Evolutionary conservation across 1,140 invertebrate genomes (phyloP).

Genomic region (Sitophilus oryzae): DNA sequence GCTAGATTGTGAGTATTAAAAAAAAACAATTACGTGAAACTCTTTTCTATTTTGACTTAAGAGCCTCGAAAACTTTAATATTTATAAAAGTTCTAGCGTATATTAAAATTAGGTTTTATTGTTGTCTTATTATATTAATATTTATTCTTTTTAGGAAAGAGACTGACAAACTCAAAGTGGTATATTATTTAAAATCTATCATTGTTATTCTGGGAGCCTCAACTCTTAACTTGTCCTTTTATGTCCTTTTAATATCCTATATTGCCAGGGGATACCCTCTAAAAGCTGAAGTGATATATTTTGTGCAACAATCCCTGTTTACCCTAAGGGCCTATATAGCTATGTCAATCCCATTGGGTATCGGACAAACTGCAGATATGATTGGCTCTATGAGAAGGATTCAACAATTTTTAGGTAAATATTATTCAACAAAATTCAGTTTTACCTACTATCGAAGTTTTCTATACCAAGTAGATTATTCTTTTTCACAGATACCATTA

Average conservation of each 20-base stretch:
- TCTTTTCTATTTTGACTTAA: not conserved
- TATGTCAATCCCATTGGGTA: slow-evolving; percentile 64
- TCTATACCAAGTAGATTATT: no score
- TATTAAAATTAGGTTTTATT: not conserved
- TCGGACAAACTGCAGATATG: slow-evolving; percentile 50
- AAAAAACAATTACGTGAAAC: no score
- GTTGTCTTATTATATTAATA: not conserved
- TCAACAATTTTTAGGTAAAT: not conserved
- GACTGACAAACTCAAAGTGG: slow-evolving; percentile 23
- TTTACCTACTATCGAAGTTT: no score
- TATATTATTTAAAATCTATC: slow-evolving; percentile 29
- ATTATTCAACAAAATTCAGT: no score
- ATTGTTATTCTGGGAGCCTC: slow-evolving; percentile 45
- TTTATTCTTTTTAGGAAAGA: slow-evolving; percentile 28
- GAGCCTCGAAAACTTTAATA: no score
- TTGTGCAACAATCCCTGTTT: slow-evolving; percentile 67
- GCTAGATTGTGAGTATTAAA: slow-evolving; percentile 20
- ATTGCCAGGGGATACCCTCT: slow-evolving; percentile 59
- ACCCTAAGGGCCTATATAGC: slow-evolving; percentile 65
- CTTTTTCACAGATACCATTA: no score
- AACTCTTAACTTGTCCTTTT: slow-evolving; percentile 54
- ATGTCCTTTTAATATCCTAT: slow-evolving; percentile 59
- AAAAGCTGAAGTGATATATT: slow-evolving; percentile 70
- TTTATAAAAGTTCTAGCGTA: no score
- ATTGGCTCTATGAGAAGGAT: slow-evolving; percentile 14